These are phyloP conservation scores for Melinopterus prodromus DNA, from an alignment of 2,888 invertebrate species.

Conservation along the genomic window DNA sequence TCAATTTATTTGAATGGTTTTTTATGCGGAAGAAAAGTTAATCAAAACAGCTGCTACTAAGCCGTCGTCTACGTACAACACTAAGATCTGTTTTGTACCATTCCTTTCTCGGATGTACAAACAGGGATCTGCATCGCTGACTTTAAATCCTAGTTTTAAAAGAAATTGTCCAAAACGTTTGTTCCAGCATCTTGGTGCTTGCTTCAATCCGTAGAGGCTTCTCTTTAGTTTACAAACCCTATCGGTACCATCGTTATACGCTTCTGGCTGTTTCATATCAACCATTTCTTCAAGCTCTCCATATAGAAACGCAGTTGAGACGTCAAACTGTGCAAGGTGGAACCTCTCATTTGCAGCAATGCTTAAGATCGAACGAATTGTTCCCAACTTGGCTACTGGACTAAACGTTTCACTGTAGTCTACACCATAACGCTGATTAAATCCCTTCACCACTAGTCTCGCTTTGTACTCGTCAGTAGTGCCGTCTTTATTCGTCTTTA, in stretches of 20 bases:
- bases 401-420: slow-evolving; percentile 8
- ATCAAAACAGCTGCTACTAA: slow-evolving; percentile 44
- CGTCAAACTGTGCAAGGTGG: slow-evolving; percentile 6
- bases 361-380: background rate
- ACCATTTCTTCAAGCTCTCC: background rate
- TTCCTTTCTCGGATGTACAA: slow-evolving; percentile 43
- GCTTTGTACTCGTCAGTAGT: slow-evolving; percentile 45
- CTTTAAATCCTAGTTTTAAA: slow-evolving; percentile 43
- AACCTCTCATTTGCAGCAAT: background rate
- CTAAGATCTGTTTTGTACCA: slow-evolving; percentile 41
- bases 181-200: slow-evolving; percentile 54
- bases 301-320: slow-evolving; percentile 14
- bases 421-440: background rate
- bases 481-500: slow-evolving; percentile 49
- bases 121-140: slow-evolving; percentile 49
- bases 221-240: slow-evolving; percentile 50
- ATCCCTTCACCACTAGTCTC: slow-evolving; percentile 47
- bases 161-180: slow-evolving; percentile 39
- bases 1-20: too few relatives aligned
- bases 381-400: too few relatives aligned
- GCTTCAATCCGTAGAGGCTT: slow-evolving; percentile 55
- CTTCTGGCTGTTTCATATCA: slow-evolving; percentile 52
- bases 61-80: slow-evolving; percentile 53
- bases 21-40: too few relatives aligned
- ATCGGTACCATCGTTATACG: slow-evolving; percentile 46